Base-by-base conservation (phyloP, 2,797 vertebrate genomes). In the Takifugu rubripes region DNA sequence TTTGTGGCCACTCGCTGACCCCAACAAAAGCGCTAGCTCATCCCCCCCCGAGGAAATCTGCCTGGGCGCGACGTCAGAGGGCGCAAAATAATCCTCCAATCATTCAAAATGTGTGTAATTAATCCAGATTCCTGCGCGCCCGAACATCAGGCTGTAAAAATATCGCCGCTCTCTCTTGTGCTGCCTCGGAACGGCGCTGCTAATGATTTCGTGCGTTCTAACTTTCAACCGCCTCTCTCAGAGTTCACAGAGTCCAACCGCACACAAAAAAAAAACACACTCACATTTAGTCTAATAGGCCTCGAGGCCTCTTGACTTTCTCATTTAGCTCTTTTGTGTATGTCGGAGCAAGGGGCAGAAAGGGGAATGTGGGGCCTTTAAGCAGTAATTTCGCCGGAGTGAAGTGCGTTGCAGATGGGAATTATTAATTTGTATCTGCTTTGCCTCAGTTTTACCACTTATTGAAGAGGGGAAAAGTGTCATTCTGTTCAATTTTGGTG, bases 381-480 rank as follows among this genome's bases (percentile, higher is more conserved):
- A 84, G 79, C 83, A 81, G 80, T 82, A 81, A 85, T 88, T 87
- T 90, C 81, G 54, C 81, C 70, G 65, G 68, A 74, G 69, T 81
- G 72, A 77, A 80, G 83, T 79, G 84, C 87, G 84, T 89, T 91
- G 84, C 87, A 89, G 82, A 90, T 91, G 90, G 86, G 91, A 91
- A 93, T 93, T 93, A 91, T 91, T 92, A 92, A 91, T 92, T 90
- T 92, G 90, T 91, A 89, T 89, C 91, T 92, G 91, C 86, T 91
- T 92, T 90, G 81, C 85, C 82, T 92, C 91, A 92, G 78, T 79
- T 78, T 77, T 66, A 78, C 82, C 82, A 88, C 86, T 89, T 82
- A 89, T 74, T 68, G 65, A 87, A 82, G 72, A 79, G 66, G 69
- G 67, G 75, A 58, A 84, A 87, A 85, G 66, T 87, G 89, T 89